Evolutionary conservation across 2,888 invertebrate genomes (phyloP), one percentile per base, ranked within the genome.

Genomic region (Schizaphis graminum): DNA sequence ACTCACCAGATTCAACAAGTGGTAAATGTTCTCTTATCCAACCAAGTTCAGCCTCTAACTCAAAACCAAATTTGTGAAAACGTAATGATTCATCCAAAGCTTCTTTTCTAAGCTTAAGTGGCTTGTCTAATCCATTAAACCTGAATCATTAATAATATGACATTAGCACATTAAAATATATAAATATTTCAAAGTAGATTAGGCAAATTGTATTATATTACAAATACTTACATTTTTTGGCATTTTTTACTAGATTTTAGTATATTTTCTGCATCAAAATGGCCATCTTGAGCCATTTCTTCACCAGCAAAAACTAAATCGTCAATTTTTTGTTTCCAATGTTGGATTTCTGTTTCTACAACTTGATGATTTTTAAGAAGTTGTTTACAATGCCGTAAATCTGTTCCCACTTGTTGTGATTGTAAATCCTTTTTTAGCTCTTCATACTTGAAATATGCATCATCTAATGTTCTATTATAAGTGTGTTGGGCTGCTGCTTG

Each of bases 11-110:
- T 0, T 97, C 96, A 0, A 98, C 99, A 0, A 97, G 97, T 0
- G 98, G 98, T 95, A 97, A 96, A 94, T 99, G 98, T 96, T 99
- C 99, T 84, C 97, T 97, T 95, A 99, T 98, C 99, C 99, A 99
- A 95, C 98, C 98, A 95, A 98, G 96, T 96, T 99, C 99, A 1
- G 98, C 97, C 90, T 98, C 98, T 89, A 99, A 97, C 95, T 99
- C 99, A 95, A 99, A 99, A 4, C 98, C 97, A 96, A 99, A 99
- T 96, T 99, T 98, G 96, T 99, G 99, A 95, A 98, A 97, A 94
- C 97, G 97, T 26, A 98, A 96, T 28, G 98, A 97, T 95, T 98
- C 98, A 95, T 98, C 98, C 49, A 99, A 96, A 56, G 97, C 97
- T 92, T 97, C 97, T 21, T 98, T 97, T 84, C 99, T 96, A 95